Evolutionary conservation across 2,888 invertebrate species (phyloP), one percentile per base, ranked within the genome.

Genomic region (Oegoconia quadripuncta): DNA sequence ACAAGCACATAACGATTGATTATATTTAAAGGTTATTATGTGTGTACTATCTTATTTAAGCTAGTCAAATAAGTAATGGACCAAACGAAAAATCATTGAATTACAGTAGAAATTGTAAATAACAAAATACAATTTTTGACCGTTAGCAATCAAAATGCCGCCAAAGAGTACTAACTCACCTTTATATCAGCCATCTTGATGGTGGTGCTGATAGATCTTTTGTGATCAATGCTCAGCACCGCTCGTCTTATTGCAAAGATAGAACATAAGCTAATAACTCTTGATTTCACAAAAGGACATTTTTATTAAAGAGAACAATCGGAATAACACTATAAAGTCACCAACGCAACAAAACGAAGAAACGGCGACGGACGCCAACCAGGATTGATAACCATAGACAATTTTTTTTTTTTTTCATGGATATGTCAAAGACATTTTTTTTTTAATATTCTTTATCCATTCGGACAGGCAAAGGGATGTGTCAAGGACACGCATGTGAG

Each of bases 121-220:
- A 13, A 34, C 38, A 30, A 18, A 30, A 25, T 13, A 41, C 12
- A 37, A 43, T 39, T 41, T 66, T 64, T 59, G 72, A 74, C 83
- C 82, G 86, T 84, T 84, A 76, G 36, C 46, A 55, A 72, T 68
- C 70, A 83, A 86, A 87, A 84, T 83, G 80, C 87, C 87, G 87
- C 87, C 82, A 86, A 84, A 71, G 52, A 53, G 49, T 37, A n/a
- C n/a, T n/a, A n/a, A 40, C 76, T 78, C 64, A 88, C 88, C 83
- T 86, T 87, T 70, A 88, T 86, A 87, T 88, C 88, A 81, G 88
- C 86, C 88, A 88, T 87, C 72, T 86, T 87, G 78, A 55, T 52
- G 41, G 59, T 59, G 43, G 63, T 75, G 60, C 59, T 67, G 57
- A 63, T 64, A 62, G 60, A 64, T 58, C 68, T 68, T 59, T 55